A percentile compares a stretch with the other conserved stretches of the same genome.
Conservation (phyloP, 2,888 invertebrate species). For the Eilema griseolum region DNA sequence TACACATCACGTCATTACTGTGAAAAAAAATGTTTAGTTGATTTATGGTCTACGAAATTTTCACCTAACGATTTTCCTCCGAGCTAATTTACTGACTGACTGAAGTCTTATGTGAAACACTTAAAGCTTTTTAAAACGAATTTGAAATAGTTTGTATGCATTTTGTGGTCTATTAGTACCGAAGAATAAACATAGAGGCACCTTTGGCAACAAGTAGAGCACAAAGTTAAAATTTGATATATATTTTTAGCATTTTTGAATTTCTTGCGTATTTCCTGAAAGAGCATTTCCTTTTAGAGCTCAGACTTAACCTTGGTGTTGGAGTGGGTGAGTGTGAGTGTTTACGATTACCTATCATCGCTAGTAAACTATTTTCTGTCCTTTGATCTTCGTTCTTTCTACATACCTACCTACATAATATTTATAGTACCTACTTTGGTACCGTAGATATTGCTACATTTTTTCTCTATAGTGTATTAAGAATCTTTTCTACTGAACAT, state of each 20-base stretch:
- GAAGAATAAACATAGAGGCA: background rate
- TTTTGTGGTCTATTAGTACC: background rate
- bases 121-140: slow-evolving; percentile 20
- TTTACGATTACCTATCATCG: background rate
- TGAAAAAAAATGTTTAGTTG: slow-evolving; percentile 6
- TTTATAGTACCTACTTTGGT: too few species aligned
- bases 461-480: too few species aligned
- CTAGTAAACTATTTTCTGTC: background rate
- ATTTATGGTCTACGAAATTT: slow-evolving; percentile 15
- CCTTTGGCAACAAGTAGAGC: background rate
- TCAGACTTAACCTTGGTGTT: background rate
- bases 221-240: too few species aligned
- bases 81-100: slow-evolving; percentile 11
- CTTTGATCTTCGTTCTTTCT: background rate
- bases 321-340: background rate
- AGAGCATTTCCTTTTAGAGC: background rate
- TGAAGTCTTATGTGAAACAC: slow-evolving; percentile 20
- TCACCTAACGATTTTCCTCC: slow-evolving; percentile 8
- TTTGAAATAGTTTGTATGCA: background rate
- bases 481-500: too few species aligned
- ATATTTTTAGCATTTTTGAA: too few species aligned
- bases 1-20: background rate
- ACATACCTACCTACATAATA: too few species aligned
- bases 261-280: background rate
- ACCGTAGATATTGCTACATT: too few species aligned